Evolutionary conservation across 1,140 invertebrate species (phyloP).

Genomic region (Zaprionus lachaisei): DNA sequence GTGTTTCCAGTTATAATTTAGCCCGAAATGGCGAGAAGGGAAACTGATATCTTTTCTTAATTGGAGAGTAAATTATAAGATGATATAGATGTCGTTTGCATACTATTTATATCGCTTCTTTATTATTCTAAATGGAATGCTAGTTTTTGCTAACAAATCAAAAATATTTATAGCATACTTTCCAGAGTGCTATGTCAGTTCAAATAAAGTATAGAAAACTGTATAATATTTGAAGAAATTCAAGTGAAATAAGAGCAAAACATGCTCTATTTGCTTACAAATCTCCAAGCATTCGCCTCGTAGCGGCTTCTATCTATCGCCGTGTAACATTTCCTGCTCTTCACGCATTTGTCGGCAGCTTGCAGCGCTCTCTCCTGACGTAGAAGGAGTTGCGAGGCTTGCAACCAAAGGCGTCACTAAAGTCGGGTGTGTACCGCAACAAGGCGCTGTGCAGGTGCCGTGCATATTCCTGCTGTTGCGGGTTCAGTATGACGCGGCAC

Average conservation of each 20-base stretch:
- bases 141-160: no score
- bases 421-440: constrained; percentile 64
- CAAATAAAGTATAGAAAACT: not conserved
- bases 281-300: no score
- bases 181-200: not conserved
- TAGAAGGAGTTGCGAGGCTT: constrained; percentile 51
- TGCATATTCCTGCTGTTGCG: constrained; percentile 47
- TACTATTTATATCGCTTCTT: not conserved
- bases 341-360: constrained; percentile 30
- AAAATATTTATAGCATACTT: not conserved
- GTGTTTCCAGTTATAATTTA: not conserved
- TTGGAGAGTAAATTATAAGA: no score
- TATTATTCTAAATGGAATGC: no score
- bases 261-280: no score
- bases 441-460: constrained; percentile 53
- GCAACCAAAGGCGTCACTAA: constrained; percentile 66
- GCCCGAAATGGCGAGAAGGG: no score
- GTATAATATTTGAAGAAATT: not conserved
- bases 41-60: no score
- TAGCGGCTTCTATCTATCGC: no score
- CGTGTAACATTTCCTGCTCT: not conserved
- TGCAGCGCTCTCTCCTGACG: constrained; percentile 46
- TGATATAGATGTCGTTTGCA: no score
- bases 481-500: constrained; percentile 38
- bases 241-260: no score